Evolutionary conservation across 2,113 vertebrate species (phyloP).

Genomic region (Patagioenas fasciata): DNA sequence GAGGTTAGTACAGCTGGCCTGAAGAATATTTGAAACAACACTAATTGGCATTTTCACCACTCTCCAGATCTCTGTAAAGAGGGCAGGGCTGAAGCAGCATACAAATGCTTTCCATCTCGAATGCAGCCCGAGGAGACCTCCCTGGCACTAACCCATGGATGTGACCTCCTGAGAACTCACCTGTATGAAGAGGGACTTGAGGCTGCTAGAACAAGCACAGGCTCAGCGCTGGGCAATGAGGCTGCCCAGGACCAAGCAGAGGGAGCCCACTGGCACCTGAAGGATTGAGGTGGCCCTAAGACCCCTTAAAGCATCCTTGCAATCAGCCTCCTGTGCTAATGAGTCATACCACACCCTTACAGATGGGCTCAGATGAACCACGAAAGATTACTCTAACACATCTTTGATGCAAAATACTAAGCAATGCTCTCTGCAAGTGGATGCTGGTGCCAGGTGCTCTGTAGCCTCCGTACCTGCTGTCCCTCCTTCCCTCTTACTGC

Average conservation of each 20-base stretch:
- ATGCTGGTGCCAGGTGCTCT: not conserved
- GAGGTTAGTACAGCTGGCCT: not conserved
- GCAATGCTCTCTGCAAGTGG: not conserved
- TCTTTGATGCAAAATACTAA: not conserved
- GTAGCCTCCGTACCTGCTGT: not conserved
- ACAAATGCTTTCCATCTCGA: not conserved
- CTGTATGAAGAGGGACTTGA: not conserved
- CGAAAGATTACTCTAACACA: not conserved
- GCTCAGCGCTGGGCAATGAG: rapidly evolving
- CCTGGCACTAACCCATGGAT: too few relatives aligned
- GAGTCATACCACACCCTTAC: rapidly evolving
- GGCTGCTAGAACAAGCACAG: not conserved
- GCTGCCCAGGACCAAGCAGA: not conserved
- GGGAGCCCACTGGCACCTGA: not conserved
- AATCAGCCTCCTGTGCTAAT: not conserved
- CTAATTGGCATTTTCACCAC: not conserved
- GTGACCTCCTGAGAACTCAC: not conserved
- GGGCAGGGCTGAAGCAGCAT: not conserved
- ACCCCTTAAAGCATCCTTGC: rapidly evolving
- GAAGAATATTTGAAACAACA: not conserved
- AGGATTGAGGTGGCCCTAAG: not conserved
- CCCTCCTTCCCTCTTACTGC: not conserved
- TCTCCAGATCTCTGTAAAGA: not conserved
- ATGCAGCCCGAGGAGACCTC: not conserved
- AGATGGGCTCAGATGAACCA: rapidly evolving